Base-by-base conservation (phyloP, 2,888 invertebrate genomes). In the Chrysopilus asiliformis region DNA sequence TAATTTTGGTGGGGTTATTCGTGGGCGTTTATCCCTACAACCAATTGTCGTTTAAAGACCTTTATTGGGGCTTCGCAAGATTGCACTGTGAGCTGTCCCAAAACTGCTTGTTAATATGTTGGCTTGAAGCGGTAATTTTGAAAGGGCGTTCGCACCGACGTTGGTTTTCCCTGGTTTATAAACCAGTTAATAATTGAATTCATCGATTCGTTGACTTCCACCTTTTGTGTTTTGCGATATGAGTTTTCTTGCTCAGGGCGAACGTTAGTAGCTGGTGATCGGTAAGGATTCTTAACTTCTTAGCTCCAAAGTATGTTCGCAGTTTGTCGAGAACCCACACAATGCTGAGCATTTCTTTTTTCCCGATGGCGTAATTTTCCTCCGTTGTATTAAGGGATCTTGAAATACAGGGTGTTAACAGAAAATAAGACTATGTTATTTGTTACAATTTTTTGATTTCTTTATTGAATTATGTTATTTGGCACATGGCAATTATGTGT, bases 291-390 rank as follows among this genome's bases (percentile, higher is more conserved):
- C 26, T 34, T 4, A 34, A n/a, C 10, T 25, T 34, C 15, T 34
- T 34, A 13, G 34, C 14, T 7, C 25, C 34, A 13, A 16, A 34
- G 16, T 34, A 34, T 4, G 15, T 15, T 2, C 34, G 8, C 5
- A 34, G 16, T 34, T 34, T 34, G 25, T 34, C 25, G 10, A 34
- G 25, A 4, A 24, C 25, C 26, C 34, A 36, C 12, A 30, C 30
- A 4, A 29, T 29, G 4, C 22, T 19, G 9, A 36, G 13, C 22
- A 28, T 19, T 9, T 36, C 30, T 16, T 36, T 36, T 13, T 29
- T 20, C 8, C 17, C 12, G 9, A 29, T 30, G n/a, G 36, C 22
- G 14, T 36, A 36, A 13, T 30, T 29, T 12, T 36, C 36, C 20
- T 29, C 36, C 4, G 30, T 36, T 30, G 14, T 36, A 15, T 25